Conservation (phyloP, 1,140 invertebrate species). For the Pseudomyrmex pallidus region DNA sequence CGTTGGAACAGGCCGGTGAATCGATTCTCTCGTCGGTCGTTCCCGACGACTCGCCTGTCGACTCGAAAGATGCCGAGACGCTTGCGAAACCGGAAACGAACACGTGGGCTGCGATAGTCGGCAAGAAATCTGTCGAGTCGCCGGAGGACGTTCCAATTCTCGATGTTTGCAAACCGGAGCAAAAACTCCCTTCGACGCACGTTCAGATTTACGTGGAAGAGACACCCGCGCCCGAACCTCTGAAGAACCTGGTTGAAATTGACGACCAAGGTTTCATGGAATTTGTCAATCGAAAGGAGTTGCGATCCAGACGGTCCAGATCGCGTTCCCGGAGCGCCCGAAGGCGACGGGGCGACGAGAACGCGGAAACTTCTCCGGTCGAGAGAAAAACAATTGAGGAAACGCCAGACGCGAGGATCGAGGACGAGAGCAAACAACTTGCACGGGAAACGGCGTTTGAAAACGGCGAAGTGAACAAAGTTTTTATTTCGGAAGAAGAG, state of each 20-base stretch:
- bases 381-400: slow-evolving; percentile 34
- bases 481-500: background rate
- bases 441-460: background rate
- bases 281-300: slow-evolving; percentile 82
- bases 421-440: slow-evolving; percentile 30
- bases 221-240: slow-evolving; percentile 70
- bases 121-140: slow-evolving; percentile 66
- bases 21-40: background rate
- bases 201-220: slow-evolving; percentile 84
- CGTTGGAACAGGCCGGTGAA: slow-evolving; percentile 54
- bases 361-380: slow-evolving; percentile 12
- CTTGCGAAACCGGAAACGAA: slow-evolving; percentile 34
- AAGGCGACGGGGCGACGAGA: slow-evolving; percentile 64
- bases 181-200: slow-evolving; percentile 74
- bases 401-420: slow-evolving; percentile 23
- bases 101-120: slow-evolving; percentile 76
- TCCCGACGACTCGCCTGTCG: background rate
- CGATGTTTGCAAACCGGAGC: slow-evolving; percentile 39
- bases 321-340: slow-evolving; percentile 80
- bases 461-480: slow-evolving; percentile 14
- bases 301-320: slow-evolving; percentile 81
- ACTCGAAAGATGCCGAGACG: background rate
- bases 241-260: slow-evolving; percentile 79
- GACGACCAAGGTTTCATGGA: slow-evolving; percentile 86
- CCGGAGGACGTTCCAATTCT: background rate